phyloP scores from a whole-genome alignment of 2,113 vertebrate species.

The Spheniscus mendiculus region DNA sequence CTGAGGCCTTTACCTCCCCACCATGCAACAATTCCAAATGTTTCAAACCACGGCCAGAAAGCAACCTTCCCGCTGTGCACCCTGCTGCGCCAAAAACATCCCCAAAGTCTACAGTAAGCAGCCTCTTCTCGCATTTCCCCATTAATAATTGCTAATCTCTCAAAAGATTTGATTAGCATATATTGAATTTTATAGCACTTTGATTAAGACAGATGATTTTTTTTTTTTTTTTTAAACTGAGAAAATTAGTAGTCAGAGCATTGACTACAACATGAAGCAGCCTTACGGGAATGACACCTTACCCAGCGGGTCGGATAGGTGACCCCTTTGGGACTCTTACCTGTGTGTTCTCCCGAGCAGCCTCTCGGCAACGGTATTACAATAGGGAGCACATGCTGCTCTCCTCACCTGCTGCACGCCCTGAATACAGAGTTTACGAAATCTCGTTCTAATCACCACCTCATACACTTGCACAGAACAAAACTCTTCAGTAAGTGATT shows the following conservation, averaged over 20 bases:
- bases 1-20: background rate
- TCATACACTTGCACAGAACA: background rate
- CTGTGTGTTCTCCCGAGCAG: accelerated
- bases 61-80: accelerated
- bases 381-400: accelerated
- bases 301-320: accelerated
- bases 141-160: background rate
- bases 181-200: background rate
- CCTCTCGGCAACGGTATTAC: accelerated
- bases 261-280: background rate
- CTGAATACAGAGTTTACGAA: background rate
- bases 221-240: background rate
- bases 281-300: accelerated
- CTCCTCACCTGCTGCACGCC: background rate
- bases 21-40: no score
- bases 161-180: background rate
- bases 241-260: background rate
- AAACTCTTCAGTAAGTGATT: background rate
- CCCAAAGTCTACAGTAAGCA: background rate
- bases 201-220: background rate
- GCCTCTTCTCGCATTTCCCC: background rate
- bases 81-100: accelerated
- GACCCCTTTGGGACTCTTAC: background rate
- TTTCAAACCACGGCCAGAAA: background rate
- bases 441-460: background rate